Conservation (phyloP, 2,113 vertebrate genomes). For the Coturnix japonica region DNA sequence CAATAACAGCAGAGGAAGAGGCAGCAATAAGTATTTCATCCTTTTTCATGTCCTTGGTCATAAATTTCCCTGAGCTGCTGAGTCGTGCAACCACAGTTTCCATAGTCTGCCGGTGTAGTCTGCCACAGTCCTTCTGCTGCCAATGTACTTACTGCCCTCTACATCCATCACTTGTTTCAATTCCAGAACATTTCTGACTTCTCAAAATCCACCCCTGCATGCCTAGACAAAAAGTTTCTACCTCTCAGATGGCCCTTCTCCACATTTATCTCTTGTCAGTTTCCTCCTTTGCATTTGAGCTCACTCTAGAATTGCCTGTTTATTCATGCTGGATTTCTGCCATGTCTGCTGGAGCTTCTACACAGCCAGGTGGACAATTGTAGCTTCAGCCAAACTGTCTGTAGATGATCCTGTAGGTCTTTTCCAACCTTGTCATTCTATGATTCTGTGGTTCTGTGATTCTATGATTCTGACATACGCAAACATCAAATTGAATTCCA, state of each 20-base stretch:
- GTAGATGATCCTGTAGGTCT: no score
- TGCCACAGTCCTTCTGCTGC: not conserved
- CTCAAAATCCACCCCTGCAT: not conserved
- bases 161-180: not conserved
- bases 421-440: no score
- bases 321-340: not conserved
- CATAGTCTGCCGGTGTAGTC: not conserved
- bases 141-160: not conserved
- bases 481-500: not conserved
- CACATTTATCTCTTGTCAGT: not conserved
- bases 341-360: not conserved
- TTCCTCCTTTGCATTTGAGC: not conserved
- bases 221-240: not conserved
- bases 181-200: not conserved
- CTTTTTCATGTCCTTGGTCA: not conserved
- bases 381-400: not conserved
- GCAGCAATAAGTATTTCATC: not conserved
- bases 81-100: not conserved
- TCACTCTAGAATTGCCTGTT: not conserved
- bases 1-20: not conserved
- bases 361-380: not conserved
- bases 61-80: not conserved
- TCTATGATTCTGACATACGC: not conserved
- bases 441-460: no score
- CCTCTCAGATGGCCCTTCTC: not conserved